Evolutionary conservation across 2,797 vertebrate species (phyloP), one percentile per base, ranked within the genome.

Genomic region (Eutrigla gurnardus): DNA sequence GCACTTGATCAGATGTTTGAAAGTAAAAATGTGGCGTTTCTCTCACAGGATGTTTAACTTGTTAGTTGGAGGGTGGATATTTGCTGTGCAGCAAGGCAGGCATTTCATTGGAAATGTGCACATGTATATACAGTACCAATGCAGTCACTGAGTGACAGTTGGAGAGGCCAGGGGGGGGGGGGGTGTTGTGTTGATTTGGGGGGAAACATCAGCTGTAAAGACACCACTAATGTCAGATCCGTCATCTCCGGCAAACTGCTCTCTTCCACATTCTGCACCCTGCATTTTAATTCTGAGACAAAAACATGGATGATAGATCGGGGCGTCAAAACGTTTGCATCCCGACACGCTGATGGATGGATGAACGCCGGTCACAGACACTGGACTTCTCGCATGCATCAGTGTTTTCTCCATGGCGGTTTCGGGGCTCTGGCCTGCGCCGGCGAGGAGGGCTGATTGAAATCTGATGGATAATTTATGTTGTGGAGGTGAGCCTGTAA

Each of bases 381-480:
- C 61, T 4, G 58, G 62, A 68, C 65, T 53, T 75, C 40, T 7
- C 40, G 46, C 53, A 46, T 11, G 46, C 35, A 11, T 71, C 40
- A 43, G 53, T 81, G 53, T 75, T 81, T 75, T 13, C 25, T 4
- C 12, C 3, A 47, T 36, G 76, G 63, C 10, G 43, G 36, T 50
- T 70, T 65, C 25, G 25, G 50, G 46, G 60, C 54, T 69, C 45
- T 25, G 17, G 40, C 49, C 65, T 17, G 50, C 57, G 12, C 72
- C 11, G 18, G 33, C 0, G 49, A 33, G 53, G 46, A n/a, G 43
- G 33, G 8, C 70, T 77, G 70, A 83, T 83, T 80, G 82, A 81
- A 82, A 83, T 46, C 77, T 81, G 83, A 88, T 92, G 82, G 88
- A 92, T 91, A 84, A 91, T 93, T 92, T 78, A 92, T 91, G 79